These are phyloP conservation scores for Leucoraja ocellata DNA, from an alignment of 2,797 vertebrate genomes.

Conservation along the genomic window DNA sequence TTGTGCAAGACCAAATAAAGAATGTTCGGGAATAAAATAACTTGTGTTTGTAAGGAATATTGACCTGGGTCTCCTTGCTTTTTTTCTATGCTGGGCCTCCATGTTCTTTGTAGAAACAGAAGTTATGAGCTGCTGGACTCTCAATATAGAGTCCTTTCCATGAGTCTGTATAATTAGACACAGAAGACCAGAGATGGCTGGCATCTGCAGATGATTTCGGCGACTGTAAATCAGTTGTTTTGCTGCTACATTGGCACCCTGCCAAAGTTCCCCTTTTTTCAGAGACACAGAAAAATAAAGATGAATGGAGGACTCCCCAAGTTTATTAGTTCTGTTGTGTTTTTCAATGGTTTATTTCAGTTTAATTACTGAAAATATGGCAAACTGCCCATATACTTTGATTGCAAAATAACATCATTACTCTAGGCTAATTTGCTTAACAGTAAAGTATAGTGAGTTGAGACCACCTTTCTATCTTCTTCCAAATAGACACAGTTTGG, in stretches of 20 bases:
- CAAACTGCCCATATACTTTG: conserved; percentile 8
- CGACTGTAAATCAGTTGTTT: conserved; percentile 77
- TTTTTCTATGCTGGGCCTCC: neutral
- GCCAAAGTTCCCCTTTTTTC: conserved; percentile 62
- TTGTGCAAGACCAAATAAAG: neutral
- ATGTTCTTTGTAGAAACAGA: conserved; percentile 25
- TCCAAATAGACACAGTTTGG: neutral
- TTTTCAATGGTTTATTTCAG: neutral
- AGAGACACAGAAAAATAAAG: conserved; percentile 51
- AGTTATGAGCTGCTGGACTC: conserved; percentile 34
- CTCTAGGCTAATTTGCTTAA: neutral
- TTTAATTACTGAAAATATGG: neutral
- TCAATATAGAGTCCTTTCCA: conserved; percentile 54
- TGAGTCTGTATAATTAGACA: conserved; percentile 71
- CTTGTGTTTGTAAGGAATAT: neutral
- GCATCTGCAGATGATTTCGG: conserved; percentile 78
- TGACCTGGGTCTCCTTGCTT: neutral
- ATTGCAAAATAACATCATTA: conserved; percentile 6
- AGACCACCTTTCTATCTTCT: neutral
- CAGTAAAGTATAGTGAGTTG: neutral
- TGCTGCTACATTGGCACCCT: conserved; percentile 59
- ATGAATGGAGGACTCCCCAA: conserved; percentile 48
- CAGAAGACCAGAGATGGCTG: conserved; percentile 63
- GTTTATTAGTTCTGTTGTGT: conserved; percentile 44
- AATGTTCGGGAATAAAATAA: neutral